Percentiles rank a stretch among this genome's conserved stretches.
These are phyloP conservation scores for Podarcis raffonei DNA, from an alignment of 2,113 vertebrate genomes.

Conservation along the genomic window DNA sequence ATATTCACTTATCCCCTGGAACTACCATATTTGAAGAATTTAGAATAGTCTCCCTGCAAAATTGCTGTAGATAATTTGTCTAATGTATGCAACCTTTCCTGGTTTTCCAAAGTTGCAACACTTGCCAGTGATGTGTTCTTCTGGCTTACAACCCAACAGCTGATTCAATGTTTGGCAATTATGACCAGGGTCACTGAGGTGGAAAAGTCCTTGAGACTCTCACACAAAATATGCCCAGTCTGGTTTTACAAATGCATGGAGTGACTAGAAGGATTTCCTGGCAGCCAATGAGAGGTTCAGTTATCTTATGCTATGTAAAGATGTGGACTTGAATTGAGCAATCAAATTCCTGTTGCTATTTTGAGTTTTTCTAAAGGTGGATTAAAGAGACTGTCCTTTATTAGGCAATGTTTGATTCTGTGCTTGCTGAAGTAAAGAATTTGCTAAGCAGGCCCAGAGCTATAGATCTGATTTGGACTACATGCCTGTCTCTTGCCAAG, in stretches of 20 bases:
- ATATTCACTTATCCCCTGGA: background rate
- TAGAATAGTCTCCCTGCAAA: background rate
- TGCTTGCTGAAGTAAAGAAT: background rate
- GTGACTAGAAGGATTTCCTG: background rate
- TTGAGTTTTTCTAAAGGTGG: background rate
- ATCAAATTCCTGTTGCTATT: background rate
- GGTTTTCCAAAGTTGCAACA: background rate
- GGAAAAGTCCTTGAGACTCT: background rate
- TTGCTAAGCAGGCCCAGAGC: background rate
- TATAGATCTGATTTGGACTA: slow-evolving; percentile 32
- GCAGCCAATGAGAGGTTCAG: background rate
- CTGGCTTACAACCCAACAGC: background rate
- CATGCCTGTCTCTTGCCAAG: background rate
- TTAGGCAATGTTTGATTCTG: background rate
- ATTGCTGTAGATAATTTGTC: background rate
- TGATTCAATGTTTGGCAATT: background rate
- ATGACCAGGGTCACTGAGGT: background rate
- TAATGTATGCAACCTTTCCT: background rate
- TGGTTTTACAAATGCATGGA: background rate
- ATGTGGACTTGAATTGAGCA: background rate
- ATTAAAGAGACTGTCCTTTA: background rate
- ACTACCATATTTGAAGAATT: background rate
- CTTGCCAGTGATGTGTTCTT: background rate
- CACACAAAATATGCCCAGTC: background rate
- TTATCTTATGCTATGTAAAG: background rate